phyloP scores from a whole-genome alignment of 2,797 vertebrate species.

The Oophaga sylvatica region DNA sequence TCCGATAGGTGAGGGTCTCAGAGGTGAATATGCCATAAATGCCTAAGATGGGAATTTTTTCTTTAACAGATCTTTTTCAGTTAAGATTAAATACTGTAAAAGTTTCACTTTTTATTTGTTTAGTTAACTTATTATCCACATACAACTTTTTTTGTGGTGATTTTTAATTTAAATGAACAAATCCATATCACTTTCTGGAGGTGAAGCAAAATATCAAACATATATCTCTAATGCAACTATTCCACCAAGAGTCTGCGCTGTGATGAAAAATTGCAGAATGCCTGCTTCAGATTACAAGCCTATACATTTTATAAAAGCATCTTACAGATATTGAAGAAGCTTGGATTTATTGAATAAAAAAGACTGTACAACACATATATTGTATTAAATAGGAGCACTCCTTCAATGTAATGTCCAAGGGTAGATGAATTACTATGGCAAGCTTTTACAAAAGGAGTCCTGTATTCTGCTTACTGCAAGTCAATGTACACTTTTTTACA shows the following conservation, averaged over 20 bases:
- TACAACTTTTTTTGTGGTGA: neutral
- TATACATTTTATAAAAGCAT: slow-evolving; percentile 12
- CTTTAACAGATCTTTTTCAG: too few relatives aligned
- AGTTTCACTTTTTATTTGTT: neutral
- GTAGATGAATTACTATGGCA: slow-evolving; percentile 4
- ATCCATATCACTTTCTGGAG: neutral
- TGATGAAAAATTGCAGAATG: slow-evolving; percentile 1
- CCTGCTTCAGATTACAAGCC: slow-evolving; percentile 20
- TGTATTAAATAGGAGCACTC: slow-evolving; percentile 11
- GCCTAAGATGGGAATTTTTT: too few relatives aligned
- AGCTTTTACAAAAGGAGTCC: neutral
- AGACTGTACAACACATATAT: slow-evolving; percentile 20
- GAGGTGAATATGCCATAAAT: too few relatives aligned
- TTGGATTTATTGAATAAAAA: slow-evolving; percentile 28
- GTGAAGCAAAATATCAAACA: slow-evolving; percentile 6
- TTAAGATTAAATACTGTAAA: too few relatives aligned
- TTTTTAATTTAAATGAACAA: neutral
- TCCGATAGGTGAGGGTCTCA: too few relatives aligned
- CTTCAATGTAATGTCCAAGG: neutral
- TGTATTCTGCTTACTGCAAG: neutral
- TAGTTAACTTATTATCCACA: neutral
- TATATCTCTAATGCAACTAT: slow-evolving; percentile 7
- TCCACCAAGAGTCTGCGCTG: neutral
- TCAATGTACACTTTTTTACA: neutral
- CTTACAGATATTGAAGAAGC: slow-evolving; percentile 31